Percentiles rank a stretch among this genome's conserved stretches.
These are phyloP conservation scores for Poecile montanus DNA, from an alignment of 2,797 vertebrate species.

Conservation along the genomic window DNA sequence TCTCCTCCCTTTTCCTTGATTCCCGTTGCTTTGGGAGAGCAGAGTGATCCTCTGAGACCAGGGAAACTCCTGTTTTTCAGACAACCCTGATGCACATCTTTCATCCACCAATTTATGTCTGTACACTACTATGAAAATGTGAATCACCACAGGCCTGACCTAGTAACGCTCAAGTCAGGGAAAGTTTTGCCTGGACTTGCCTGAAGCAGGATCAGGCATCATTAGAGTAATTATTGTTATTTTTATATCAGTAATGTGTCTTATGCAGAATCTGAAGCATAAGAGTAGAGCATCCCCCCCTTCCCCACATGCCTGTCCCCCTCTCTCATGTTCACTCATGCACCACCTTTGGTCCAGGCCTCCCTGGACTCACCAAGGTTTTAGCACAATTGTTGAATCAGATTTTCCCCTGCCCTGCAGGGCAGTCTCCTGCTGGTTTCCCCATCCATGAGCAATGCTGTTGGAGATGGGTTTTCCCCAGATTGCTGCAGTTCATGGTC, in stretches of 20 bases:
- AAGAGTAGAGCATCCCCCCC: background rate
- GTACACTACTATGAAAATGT: background rate
- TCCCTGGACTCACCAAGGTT: constrained; percentile 21
- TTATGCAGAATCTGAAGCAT: background rate
- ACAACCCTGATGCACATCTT: background rate
- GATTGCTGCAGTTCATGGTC: background rate
- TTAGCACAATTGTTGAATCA: constrained; percentile 22
- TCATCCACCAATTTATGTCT: background rate
- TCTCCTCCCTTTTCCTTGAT: background rate
- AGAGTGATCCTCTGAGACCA: constrained; percentile 10
- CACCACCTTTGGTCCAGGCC: background rate
- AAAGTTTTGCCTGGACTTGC: background rate
- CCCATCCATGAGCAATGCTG: background rate
- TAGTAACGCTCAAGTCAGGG: background rate
- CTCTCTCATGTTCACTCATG: background rate
- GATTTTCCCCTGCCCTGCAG: background rate
- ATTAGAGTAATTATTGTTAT: constrained; percentile 32
- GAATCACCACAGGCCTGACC: background rate
- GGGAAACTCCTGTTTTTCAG: constrained; percentile 4
- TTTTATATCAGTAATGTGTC: constrained; percentile 26
- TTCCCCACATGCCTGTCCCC: background rate
- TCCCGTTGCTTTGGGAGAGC: background rate
- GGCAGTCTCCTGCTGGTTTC: background rate
- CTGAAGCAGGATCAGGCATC: background rate
- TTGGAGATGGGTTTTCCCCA: background rate